Conservation (phyloP, 2,888 invertebrate genomes). For the Heteropelma amictum region DNA sequence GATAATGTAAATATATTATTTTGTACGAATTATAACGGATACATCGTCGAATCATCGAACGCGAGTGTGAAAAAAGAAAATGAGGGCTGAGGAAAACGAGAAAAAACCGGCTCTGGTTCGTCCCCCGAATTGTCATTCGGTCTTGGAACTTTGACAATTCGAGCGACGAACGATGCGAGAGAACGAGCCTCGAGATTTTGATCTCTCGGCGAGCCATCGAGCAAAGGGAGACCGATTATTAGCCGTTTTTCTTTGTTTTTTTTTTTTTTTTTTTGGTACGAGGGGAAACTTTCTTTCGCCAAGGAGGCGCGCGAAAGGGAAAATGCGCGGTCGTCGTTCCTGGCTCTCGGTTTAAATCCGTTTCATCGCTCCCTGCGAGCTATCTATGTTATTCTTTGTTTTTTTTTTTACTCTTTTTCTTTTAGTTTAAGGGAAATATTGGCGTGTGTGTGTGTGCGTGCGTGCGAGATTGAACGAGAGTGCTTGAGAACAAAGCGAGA, state of each 20-base stretch:
- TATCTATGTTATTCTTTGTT: conserved; percentile 39
- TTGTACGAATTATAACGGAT: no score
- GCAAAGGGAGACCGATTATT: no score
- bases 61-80: background rate
- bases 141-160: conserved; percentile 10
- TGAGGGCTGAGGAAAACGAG: background rate
- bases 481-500: no score
- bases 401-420: conserved; percentile 34
- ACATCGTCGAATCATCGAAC: no score
- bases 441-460: conserved; percentile 25
- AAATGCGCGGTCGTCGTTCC: no score
- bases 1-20: conserved; percentile 84
- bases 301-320: background rate
- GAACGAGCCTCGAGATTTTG: no score
- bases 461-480: background rate
- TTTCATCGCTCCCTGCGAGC: conserved; percentile 66
- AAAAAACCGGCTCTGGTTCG: conserved; percentile 43
- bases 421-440: conserved; percentile 42
- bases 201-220: no score
- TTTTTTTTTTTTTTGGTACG: no score
- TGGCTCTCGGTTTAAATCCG: background rate
- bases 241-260: no score
- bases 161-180: background rate
- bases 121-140: conserved; percentile 28
- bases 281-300: conserved; percentile 21